phyloP scores from a whole-genome alignment of 2,888 invertebrate genomes.

The Gonocerus acuteangulatus region DNA sequence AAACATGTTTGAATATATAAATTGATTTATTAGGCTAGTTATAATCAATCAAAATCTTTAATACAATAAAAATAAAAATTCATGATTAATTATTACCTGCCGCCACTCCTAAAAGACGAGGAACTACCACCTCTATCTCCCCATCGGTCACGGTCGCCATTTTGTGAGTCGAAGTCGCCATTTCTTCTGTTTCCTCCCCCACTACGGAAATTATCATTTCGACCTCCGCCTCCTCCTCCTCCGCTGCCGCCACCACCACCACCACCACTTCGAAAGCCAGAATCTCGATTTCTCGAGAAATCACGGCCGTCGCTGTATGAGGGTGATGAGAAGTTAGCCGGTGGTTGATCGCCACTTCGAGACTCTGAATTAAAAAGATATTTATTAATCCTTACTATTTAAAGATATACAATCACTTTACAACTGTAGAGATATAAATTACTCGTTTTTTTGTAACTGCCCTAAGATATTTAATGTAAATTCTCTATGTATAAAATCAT shows the following conservation, averaged over 20 bases:
- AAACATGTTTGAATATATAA: too few species aligned
- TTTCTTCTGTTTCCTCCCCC: conserved; percentile 36
- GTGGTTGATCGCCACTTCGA: conserved; percentile 40
- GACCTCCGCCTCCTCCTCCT: conserved; percentile 42
- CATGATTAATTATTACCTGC: too few species aligned
- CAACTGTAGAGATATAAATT: too few species aligned
- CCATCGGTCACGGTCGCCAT: conserved; percentile 43
- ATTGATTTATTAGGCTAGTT: too few species aligned
- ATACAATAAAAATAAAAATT: too few species aligned
- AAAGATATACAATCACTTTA: too few species aligned
- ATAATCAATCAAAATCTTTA: too few species aligned
- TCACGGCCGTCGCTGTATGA: conserved; percentile 31
- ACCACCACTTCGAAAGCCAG: conserved; percentile 43
- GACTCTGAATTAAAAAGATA: conserved; percentile 37
- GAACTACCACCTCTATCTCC: conserved; percentile 34
- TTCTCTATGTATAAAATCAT: too few species aligned
- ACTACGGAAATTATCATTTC: conserved; percentile 49
- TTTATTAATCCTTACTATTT: too few species aligned
- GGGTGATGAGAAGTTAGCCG: conserved; percentile 39
- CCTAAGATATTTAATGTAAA: too few species aligned
- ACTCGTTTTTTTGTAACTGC: too few species aligned
- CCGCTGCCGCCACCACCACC: conserved; percentile 40
- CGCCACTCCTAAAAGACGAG: neutral
- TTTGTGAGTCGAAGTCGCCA: conserved; percentile 35
- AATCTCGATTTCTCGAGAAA: conserved; percentile 43